These are phyloP conservation scores for Cephus pulcher DNA, from an alignment of 2,888 invertebrate genomes.

Conservation along the genomic window DNA sequence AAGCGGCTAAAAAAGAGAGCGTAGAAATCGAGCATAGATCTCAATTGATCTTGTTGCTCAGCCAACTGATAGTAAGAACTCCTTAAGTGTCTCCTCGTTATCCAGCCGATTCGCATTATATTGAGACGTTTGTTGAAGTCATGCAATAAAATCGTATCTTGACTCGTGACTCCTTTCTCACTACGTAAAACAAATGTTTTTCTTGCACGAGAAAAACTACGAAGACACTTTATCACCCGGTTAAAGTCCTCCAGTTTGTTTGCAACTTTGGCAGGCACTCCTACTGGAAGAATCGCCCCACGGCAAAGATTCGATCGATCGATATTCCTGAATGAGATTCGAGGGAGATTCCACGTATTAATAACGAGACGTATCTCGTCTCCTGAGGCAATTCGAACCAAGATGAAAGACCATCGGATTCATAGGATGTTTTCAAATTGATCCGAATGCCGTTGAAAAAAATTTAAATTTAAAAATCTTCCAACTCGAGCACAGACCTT, in stretches of 20 bases:
- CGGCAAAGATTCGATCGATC: not conserved
- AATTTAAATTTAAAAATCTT: not conserved
- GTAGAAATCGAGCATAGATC: not conserved
- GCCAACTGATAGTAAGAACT: not conserved
- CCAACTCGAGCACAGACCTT: not conserved
- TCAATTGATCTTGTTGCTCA: slow-evolving; percentile 1
- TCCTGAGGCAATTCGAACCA: not conserved
- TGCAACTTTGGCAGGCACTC: not conserved
- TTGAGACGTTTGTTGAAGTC: not conserved
- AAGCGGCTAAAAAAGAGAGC: not conserved
- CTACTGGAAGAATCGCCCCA: not conserved
- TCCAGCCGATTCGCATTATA: not conserved
- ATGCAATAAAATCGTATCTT: not conserved
- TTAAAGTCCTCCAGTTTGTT: not conserved
- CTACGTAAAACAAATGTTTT: not conserved
- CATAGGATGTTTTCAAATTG: not conserved
- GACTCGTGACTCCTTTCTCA: not conserved
- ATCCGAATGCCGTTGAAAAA: not conserved
- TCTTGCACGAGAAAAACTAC: not conserved
- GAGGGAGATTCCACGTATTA: not conserved
- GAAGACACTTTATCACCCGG: not conserved
- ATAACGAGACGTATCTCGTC: not conserved
- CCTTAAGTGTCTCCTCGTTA: not conserved
- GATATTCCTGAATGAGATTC: not conserved
- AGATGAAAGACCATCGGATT: not conserved